Conservation (phyloP, 2,888 invertebrate genomes). For the Hirtodrosophila trivittata region DNA sequence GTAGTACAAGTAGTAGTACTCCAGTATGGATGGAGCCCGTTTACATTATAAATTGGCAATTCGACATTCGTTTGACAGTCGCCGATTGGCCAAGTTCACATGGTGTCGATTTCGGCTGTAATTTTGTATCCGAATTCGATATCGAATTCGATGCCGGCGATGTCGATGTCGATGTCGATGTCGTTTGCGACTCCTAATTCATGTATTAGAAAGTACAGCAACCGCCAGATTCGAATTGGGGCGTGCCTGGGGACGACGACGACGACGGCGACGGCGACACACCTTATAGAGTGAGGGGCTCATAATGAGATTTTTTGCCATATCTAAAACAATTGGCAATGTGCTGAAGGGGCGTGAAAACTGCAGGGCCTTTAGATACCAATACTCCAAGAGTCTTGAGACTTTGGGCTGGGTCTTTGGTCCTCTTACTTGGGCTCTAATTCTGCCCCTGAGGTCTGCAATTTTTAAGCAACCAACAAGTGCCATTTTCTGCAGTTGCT, state of each 20-base stretch:
- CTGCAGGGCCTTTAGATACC: constrained; percentile 54
- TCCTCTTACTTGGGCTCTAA: constrained; percentile 29
- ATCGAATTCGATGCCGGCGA: neutral
- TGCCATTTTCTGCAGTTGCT: constrained; percentile 58
- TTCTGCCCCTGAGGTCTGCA: constrained; percentile 27
- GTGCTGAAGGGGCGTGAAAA: constrained; percentile 58
- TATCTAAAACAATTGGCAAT: constrained; percentile 48
- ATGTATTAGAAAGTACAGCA: constrained; percentile 70
- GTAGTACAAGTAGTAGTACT: too few relatives aligned
- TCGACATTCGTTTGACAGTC: constrained; percentile 64
- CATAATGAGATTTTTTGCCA: constrained; percentile 53
- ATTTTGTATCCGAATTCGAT: constrained; percentile 9
- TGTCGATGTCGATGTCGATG: too few relatives aligned
- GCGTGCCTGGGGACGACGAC: constrained; percentile 45
- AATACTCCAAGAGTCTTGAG: constrained; percentile 23
- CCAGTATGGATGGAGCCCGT: too few relatives aligned
- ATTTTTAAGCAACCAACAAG: constrained; percentile 50
- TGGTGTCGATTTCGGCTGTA: constrained; percentile 39
- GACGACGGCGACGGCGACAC: constrained; percentile 28
- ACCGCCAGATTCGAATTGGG: constrained; percentile 45
- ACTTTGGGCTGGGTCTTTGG: constrained; percentile 48
- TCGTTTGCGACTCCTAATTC: constrained; percentile 47
- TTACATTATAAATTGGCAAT: constrained; percentile 59
- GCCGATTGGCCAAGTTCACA: constrained; percentile 71
- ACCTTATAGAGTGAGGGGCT: constrained; percentile 53